Percentiles rank a stretch among this genome's conserved stretches.
phyloP scores from a whole-genome alignment of 2,888 invertebrate species.

The Eilema caniola region DNA sequence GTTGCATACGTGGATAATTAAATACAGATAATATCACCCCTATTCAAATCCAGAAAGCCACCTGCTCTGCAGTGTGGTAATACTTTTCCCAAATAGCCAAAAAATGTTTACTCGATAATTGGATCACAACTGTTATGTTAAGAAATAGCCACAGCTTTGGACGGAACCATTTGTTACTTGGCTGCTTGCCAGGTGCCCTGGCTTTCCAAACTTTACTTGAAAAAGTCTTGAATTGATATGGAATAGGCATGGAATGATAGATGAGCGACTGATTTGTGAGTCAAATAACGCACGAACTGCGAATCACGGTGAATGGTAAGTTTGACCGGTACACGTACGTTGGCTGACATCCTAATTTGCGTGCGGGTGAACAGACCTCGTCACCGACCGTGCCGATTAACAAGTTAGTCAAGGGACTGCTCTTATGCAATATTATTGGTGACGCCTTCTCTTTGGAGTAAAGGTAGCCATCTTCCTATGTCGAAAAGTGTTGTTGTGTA shows the following conservation, averaged over 20 bases:
- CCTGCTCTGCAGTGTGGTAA: neutral
- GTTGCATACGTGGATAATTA: neutral
- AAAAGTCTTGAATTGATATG: conserved; percentile 11
- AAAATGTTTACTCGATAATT: conserved; percentile 8
- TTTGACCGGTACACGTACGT: too few species aligned
- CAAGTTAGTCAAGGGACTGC: neutral
- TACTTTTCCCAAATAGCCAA: conserved; percentile 5
- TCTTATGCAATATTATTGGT: neutral
- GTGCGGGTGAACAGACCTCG: too few species aligned
- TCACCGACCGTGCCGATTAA: too few species aligned
- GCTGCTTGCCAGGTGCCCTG: conserved; percentile 5
- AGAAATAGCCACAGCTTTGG: conserved; percentile 8
- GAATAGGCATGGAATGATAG: conserved; percentile 1
- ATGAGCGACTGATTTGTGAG: neutral
- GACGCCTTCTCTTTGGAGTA: too few species aligned
- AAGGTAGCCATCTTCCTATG: neutral
- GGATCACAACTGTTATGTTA: conserved; percentile 10
- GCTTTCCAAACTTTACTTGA: conserved; percentile 13
- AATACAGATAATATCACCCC: conserved; percentile 1
- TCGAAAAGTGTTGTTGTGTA: neutral
- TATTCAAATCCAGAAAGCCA: neutral
- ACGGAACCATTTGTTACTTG: conserved; percentile 10
- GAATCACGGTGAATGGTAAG: too few species aligned
- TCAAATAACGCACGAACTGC: neutral
- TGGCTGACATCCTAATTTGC: neutral